Evolutionary conservation across 2,888 invertebrate genomes (phyloP), one percentile per base, ranked within the genome.

Genomic region (Tillus elongatus): DNA sequence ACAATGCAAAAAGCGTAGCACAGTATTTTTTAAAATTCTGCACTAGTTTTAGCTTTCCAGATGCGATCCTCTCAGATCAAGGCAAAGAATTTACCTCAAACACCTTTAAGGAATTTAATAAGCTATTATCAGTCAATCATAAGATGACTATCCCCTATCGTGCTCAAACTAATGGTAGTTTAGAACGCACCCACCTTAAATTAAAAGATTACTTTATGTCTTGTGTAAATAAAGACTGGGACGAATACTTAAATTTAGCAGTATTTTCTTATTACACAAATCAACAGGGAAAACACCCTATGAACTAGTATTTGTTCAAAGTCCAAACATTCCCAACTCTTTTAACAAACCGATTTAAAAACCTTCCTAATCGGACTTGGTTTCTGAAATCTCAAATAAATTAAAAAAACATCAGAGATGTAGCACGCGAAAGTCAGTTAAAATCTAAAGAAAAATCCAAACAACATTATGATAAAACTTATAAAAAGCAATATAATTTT

Each of bases 1-100:
- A 53, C 13, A 52, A 54, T 37, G 50, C 61, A 3, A 19, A 16
- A 33, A 57, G 51, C 1, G 36, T 56, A 3, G 59, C 58, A 1
- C 44, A 44, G 16, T 40, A 26, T 15, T 44, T 53, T 4, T 40
- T 43, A 4, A 42, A 42, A 36, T 51, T 49, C 26, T 47, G 57
- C 12, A 43, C 43, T 33, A 44, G 35, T 37, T 56, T 51, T 34
- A 50, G 55, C 9, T 51, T 53, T n/a, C 56, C 56, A 2, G 40
- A 50, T 30, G 37, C 46, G 0, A 43, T 58, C 6, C 15, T 58
- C 4, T 45, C 54, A 1, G 57, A 58, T 40, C 48, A 50, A 41
- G 57, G 55, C 4, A 33, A 34, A 4, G 49, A 54, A 27, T 56
- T 58, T 34, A 44, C 38, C 13, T 48, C 53, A 2, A 34, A 46